These are phyloP conservation scores for Sycobia sp. DNA, from an alignment of 1,140 invertebrate genomes.

Conservation along the genomic window DNA sequence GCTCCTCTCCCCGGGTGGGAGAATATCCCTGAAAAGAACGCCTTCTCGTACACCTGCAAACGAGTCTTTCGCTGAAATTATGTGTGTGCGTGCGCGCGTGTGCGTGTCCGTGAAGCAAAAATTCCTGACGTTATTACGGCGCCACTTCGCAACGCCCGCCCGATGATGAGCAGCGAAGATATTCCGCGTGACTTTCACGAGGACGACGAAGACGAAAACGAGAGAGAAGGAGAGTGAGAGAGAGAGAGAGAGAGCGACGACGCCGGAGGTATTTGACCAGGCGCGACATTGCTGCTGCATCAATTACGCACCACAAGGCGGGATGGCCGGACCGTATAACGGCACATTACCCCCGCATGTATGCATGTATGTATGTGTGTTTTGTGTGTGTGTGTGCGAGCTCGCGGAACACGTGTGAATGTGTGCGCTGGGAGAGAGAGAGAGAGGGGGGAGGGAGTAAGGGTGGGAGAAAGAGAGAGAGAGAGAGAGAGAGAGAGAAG, in stretches of 20 bases:
- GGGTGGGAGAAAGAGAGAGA: too few relatives aligned
- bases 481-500: conserved; percentile 2
- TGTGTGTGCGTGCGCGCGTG: neutral
- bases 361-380: neutral
- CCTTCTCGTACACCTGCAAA: conserved; percentile 24
- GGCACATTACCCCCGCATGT: conserved; percentile 1
- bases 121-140: conserved; percentile 24
- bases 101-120: conserved; percentile 2
- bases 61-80: conserved; percentile 23
- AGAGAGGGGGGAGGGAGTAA: neutral
- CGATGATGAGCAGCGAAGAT: too few relatives aligned
- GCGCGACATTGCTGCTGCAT: conserved; percentile 26
- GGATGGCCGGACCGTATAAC: conserved; percentile 31
- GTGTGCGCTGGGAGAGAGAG: too few relatives aligned
- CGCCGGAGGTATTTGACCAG: conserved; percentile 6
- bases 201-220: neutral
- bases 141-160: neutral
- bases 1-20: neutral
- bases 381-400: too few relatives aligned
- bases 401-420: neutral
- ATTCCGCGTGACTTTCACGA: too few relatives aligned
- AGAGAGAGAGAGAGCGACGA: neutral
- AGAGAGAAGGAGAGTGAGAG: neutral
- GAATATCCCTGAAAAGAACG: too few relatives aligned
- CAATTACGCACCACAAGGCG: conserved; percentile 29